phyloP scores from a whole-genome alignment of 2,797 vertebrate genomes.

The Hyperoplus immaculatus region DNA sequence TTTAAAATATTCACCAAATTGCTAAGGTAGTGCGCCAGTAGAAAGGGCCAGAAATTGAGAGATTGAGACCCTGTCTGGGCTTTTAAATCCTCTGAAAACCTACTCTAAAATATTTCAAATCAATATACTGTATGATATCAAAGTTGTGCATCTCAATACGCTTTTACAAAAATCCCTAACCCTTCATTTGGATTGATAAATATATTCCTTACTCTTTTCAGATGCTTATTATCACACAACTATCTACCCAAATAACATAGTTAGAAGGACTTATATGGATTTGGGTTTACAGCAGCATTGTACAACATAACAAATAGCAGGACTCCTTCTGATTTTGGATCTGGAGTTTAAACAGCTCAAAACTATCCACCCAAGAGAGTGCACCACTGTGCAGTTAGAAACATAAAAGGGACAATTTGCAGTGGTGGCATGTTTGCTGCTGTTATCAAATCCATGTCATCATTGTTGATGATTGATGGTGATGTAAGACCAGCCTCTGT shows the following conservation, averaged over 20 bases:
- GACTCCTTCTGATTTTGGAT: constrained; percentile 9
- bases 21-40: not conserved
- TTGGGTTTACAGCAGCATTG: not conserved
- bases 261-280: too few species aligned
- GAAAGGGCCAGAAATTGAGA: constrained; percentile 6
- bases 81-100: constrained; percentile 14
- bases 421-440: constrained; percentile 18
- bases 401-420: constrained; percentile 33
- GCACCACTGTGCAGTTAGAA: not conserved
- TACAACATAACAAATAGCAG: constrained; percentile 11
- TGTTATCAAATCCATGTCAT: constrained; percentile 49
- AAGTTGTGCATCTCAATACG: too few species aligned
- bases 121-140: too few species aligned
- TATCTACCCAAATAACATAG: too few species aligned
- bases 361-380: not conserved
- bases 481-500: constrained; percentile 60
- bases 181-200: too few species aligned
- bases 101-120: too few species aligned
- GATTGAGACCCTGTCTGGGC: not conserved
- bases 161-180: too few species aligned
- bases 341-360: constrained; percentile 14
- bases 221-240: too few species aligned
- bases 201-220: too few species aligned
- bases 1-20: constrained; percentile 24
- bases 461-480: constrained; percentile 51